Evolutionary conservation across 2,797 vertebrate genomes (phyloP), one percentile per base, ranked within the genome.

Genomic region (Telmatherina bonti): DNA sequence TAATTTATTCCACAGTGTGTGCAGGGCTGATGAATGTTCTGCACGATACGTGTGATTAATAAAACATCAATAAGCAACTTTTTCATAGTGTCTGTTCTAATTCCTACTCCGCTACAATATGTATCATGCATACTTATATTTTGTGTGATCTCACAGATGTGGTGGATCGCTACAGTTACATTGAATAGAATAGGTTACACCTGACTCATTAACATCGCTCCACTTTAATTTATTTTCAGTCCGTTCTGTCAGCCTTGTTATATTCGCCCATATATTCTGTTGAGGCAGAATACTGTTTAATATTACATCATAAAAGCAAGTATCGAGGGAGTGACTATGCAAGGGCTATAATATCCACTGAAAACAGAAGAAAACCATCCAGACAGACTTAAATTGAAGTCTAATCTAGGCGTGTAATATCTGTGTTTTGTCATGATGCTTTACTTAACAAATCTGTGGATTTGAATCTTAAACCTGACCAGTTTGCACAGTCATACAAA

Each of bases 391-490:
- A 78, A 20, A 52, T 64, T 12, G 33, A 57, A 58, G 33, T 31
- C 43, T 53, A 64, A 49, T 72, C 53, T 67, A 31, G 63, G 74
- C 67, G 62, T 70, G 62, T 70, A 79, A 82, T 73, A 79, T 76
- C 66, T 78, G 53, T 54, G 67, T 66, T 78, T 83, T 73, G 67
- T 82, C 78, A 33, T 43, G 69, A 41, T 3, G 31, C 53, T 70
- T 83, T 67, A 54, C 67, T 62, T 45, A 66, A 83, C 83, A 79
- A 81, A 79, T 82, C 81, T 62, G 49, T 26, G 72, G 63, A 77
- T 82, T 76, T 64, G 49, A 85, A 75, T 73, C 62, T 56, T 67
- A 80, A 82, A 85, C 66, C 74, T 62, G 29, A 73, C 60, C 65
- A 41, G 58, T 43, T 79, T 18, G 56, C 58, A 49, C 13, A 41